These are phyloP conservation scores for Acanthisitta chloris DNA, from an alignment of 2,113 vertebrate genomes.

Conservation along the genomic window DNA sequence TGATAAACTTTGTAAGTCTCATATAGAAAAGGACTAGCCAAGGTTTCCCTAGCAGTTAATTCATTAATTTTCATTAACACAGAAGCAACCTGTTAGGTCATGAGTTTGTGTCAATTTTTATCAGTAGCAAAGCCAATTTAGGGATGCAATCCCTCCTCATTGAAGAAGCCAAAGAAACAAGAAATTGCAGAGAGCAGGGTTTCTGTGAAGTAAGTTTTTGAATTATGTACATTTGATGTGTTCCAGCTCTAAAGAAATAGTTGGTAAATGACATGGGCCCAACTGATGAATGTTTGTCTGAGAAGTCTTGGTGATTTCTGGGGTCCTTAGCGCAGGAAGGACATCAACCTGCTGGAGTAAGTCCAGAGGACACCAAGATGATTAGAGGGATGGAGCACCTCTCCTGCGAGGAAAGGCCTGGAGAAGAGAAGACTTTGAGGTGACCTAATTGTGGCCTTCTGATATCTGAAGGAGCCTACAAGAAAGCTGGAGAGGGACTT, in stretches of 20 bases:
- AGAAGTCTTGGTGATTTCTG: neutral
- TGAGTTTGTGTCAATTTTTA: neutral
- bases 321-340: neutral
- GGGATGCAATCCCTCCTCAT: neutral
- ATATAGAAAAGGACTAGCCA: neutral
- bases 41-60: neutral
- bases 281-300: neutral
- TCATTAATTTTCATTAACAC: neutral
- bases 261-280: neutral
- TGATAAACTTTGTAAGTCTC: neutral
- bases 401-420: neutral
- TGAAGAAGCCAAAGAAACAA: neutral
- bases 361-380: neutral
- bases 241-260: neutral
- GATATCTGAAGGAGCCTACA: neutral
- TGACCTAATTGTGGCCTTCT: neutral
- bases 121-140: neutral
- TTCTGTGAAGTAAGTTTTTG: neutral
- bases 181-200: neutral
- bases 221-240: rapidly evolving
- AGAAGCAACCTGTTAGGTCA: neutral
- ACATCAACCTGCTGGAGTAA: rapidly evolving
- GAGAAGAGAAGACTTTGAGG: neutral
- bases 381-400: neutral
- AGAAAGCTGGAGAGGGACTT: neutral